Evolutionary conservation across 2,888 invertebrate species (phyloP).

Genomic region (Acanthoscelides obtectus): DNA sequence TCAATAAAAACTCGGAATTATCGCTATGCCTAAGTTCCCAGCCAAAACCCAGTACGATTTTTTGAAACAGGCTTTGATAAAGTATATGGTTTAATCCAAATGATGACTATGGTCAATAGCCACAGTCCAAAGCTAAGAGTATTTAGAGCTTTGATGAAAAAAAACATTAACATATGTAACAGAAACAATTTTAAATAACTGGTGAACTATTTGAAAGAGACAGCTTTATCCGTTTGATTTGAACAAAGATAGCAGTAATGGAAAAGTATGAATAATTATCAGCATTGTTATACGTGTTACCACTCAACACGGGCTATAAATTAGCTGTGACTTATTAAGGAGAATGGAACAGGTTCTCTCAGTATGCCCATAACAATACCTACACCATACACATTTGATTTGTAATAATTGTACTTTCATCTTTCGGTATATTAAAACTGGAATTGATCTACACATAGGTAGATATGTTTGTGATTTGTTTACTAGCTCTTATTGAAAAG

Average conservation of each 20-base stretch:
- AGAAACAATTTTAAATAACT: background rate
- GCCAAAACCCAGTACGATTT: too few relatives aligned
- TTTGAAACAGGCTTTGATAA: too few relatives aligned
- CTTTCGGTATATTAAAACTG: background rate
- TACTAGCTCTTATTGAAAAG: too few relatives aligned
- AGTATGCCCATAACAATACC: background rate
- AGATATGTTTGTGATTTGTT: background rate
- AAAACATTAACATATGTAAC: too few relatives aligned
- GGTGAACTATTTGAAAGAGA: background rate
- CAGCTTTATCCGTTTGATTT: background rate
- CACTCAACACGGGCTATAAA: background rate
- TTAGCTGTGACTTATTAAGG: background rate
- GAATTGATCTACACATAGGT: background rate
- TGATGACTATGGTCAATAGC: too few relatives aligned
- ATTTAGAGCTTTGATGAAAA: too few relatives aligned
- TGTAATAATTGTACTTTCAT: background rate
- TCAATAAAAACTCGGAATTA: too few relatives aligned
- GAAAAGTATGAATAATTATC: background rate
- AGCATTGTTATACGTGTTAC: background rate
- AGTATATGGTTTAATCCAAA: too few relatives aligned
- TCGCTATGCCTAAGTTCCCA: too few relatives aligned
- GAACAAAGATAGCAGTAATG: background rate
- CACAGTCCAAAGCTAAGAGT: too few relatives aligned
- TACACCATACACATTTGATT: background rate
- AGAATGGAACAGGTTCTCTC: background rate